Base-by-base conservation (phyloP, 2,888 invertebrate genomes). In the Synanthedon formicaeformis region DNA sequence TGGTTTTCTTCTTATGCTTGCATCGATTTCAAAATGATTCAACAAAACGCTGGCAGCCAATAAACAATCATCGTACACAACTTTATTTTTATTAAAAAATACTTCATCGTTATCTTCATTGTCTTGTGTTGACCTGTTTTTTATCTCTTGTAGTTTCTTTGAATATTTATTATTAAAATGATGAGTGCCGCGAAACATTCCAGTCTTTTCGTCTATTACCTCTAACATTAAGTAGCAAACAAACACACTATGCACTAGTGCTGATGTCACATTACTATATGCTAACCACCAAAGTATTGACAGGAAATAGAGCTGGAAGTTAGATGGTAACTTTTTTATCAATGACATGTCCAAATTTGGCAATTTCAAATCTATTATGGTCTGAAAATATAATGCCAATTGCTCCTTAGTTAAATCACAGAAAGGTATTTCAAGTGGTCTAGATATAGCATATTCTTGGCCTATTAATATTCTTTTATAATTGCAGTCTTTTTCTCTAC, bases 221-320 rank as follows among this genome's bases (percentile, higher is more conserved):
- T 90, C 88, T 51, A 91, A 73, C 64, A 90, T 78, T 57, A 92
- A 75, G 53, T 89, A 87, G 57, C 89, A 87, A 23, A 93, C 64
- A 23, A 91, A 64, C 48, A 93, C 56, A 55, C 92, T 86, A 63
- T 90, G 89, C 12, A 92, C 60, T 67, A 91, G 88, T 52, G 86
- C 67, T 45, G 73, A 57, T 0, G 87, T 78, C 0, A 83, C 67
- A 62, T 70, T 63, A 73, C 80, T 74, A 77, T 82, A 67, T 57
- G 69, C 48, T 63, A 80, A 89, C 91, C 92, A 92, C 82, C 90
- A 93, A 2, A 91, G 69, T 1, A 91, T 63, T 13, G 89, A 71
- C 41, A 90, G 76, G 61, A 92, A 75, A 63, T 88, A 90, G 40
- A 93, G 60, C 67, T 88, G 88, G 88, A 92, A 92, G 59, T 89